Evolutionary conservation across 1,140 invertebrate genomes (phyloP).

Genomic region (Drosophila tsacasi): DNA sequence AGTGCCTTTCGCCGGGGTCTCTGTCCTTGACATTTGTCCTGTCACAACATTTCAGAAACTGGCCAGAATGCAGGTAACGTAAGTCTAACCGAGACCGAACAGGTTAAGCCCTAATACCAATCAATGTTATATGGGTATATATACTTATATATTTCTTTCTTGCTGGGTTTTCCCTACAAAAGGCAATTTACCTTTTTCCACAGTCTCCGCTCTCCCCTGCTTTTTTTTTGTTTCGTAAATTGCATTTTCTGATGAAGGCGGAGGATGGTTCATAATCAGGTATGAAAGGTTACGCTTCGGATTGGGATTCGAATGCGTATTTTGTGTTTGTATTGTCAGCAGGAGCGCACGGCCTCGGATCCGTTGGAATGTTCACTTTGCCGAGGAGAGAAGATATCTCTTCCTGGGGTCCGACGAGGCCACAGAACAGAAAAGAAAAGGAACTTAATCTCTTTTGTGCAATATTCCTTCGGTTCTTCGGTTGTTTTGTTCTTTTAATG

Average conservation of each 20-base stretch:
- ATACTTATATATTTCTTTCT: constrained; percentile 1
- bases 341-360: constrained; percentile 28
- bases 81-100: constrained; percentile 46
- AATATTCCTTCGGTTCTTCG: constrained; percentile 54
- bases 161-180: constrained; percentile 49
- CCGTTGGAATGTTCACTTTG: constrained; percentile 76
- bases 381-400: constrained; percentile 49
- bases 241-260: constrained; percentile 80
- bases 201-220: background rate
- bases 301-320: constrained; percentile 26
- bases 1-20: constrained; percentile 63
- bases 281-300: constrained; percentile 80
- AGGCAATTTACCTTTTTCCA: constrained; percentile 59
- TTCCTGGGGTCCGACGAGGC: constrained; percentile 17
- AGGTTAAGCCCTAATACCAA: constrained; percentile 81
- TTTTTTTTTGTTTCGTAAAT: constrained; percentile 74
- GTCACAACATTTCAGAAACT: constrained; percentile 69
- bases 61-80: constrained; percentile 52
- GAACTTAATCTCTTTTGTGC: constrained; percentile 84
- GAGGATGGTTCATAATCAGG: constrained; percentile 69
- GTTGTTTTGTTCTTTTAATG: constrained; percentile 81
- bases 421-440: constrained; percentile 37
- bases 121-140: constrained; percentile 45
- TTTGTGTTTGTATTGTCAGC: constrained; percentile 59
- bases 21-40: constrained; percentile 67